Percentiles rank a stretch among this genome's conserved stretches.
Evolutionary conservation across 2,888 invertebrate genomes (phyloP).

Genomic region (Drosophila colorata): DNA sequence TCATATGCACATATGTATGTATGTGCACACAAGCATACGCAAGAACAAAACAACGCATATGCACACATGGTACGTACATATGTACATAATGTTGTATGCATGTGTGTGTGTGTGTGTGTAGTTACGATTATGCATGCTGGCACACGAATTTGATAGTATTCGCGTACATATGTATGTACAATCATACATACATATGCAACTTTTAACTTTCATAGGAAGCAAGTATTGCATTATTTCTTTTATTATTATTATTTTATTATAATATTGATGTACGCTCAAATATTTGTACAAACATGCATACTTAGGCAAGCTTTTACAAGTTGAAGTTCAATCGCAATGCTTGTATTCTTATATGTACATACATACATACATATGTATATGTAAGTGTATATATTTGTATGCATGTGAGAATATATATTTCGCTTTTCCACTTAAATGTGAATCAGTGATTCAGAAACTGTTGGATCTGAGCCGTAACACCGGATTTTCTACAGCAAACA

Average conservation of each 20-base stretch:
- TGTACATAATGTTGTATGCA: too few species aligned
- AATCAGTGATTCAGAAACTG: slow-evolving; percentile 15
- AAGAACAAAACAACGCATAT: not conserved
- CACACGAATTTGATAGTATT: not conserved
- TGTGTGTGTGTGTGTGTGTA: not conserved
- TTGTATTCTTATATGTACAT: too few species aligned
- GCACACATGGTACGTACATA: not conserved
- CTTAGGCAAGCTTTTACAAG: not conserved
- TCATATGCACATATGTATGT: not conserved
- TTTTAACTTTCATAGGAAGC: not conserved
- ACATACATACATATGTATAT: slow-evolving; percentile 8
- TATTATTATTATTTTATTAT: too few species aligned
- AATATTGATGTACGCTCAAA: too few species aligned
- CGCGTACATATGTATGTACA: not conserved
- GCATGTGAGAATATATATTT: slow-evolving; percentile 4
- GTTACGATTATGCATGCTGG: not conserved
- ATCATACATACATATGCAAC: slow-evolving; percentile 7
- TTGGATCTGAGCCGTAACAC: slow-evolving; percentile 2
- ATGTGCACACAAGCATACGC: not conserved
- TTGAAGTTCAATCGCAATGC: not conserved
- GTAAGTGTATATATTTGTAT: not conserved
- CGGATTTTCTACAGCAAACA: not conserved
- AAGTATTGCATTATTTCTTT: too few species aligned
- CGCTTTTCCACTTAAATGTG: not conserved
- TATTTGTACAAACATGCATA: too few species aligned